Conservation (phyloP, 2,113 vertebrate species). For the Zosterops japonicus region DNA sequence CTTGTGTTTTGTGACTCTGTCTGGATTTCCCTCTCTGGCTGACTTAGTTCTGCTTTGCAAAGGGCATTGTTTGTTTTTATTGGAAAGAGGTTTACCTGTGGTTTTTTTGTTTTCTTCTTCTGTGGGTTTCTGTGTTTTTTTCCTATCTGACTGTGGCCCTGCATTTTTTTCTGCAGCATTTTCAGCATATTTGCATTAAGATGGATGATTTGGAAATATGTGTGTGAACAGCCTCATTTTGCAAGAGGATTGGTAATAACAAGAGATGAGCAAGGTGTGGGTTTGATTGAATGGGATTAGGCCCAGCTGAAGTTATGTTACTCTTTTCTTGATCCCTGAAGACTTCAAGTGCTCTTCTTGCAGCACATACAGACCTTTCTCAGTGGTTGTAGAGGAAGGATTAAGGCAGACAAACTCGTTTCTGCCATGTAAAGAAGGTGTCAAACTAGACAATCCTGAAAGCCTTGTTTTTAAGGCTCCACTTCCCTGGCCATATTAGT, state of each 20-base stretch:
- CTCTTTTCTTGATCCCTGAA: background rate
- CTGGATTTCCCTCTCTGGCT: background rate
- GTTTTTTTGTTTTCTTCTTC: conserved; percentile 30
- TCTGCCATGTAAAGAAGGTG: background rate
- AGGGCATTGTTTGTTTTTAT: background rate
- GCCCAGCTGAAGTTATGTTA: background rate
- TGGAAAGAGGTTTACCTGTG: conserved; percentile 17
- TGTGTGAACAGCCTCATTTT: background rate
- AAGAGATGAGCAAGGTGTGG: background rate
- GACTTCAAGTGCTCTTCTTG: background rate
- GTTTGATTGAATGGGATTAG: background rate
- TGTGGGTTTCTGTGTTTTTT: background rate
- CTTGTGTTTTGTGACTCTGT: background rate
- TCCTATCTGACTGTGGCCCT: background rate
- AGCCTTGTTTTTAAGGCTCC: conserved; percentile 26
- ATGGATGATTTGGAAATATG: background rate
- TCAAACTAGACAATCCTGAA: conserved; percentile 51
- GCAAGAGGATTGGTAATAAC: background rate
- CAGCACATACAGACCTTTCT: background rate
- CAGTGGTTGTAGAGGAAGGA: background rate
- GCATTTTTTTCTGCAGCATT: background rate
- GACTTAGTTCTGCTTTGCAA: background rate
- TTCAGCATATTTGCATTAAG: background rate
- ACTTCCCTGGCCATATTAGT: background rate
- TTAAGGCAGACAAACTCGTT: conserved; percentile 10